Conservation (phyloP, 2,113 vertebrate species). For the Oplegnathus fasciatus region DNA sequence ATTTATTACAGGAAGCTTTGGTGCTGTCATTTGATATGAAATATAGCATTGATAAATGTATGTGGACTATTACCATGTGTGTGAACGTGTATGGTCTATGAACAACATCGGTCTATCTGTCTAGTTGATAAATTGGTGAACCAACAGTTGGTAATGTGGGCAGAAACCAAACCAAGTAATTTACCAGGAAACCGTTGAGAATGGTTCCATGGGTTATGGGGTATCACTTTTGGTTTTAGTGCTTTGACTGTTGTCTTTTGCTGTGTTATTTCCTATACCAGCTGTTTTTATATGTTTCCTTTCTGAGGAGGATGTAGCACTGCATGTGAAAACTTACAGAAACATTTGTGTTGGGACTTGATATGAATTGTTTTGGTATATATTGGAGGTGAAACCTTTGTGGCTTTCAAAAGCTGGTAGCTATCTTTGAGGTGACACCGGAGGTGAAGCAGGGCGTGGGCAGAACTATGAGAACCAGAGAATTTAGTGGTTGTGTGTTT, state of each 20-base stretch:
- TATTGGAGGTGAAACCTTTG: conserved; percentile 88
- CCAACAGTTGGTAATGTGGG: conserved; percentile 49
- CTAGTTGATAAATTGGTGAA: conserved; percentile 33
- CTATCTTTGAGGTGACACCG: conserved; percentile 36
- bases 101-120: not conserved
- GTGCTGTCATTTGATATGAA: not conserved
- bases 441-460: conserved; percentile 38
- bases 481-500: not conserved
- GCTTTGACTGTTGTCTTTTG: conserved; percentile 24
- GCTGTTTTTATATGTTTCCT: conserved; percentile 32
- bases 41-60: not conserved
- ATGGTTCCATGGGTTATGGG: conserved; percentile 14
- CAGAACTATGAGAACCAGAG: conserved; percentile 35
- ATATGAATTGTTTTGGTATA: conserved; percentile 84
- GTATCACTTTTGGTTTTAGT: conserved; percentile 40
- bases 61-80: not conserved
- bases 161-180: conserved; percentile 36
- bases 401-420: conserved; percentile 79
- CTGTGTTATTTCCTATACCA: conserved; percentile 21
- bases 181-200: conserved; percentile 54
- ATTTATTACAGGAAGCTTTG: conserved; percentile 2
- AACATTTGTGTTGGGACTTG: conserved; percentile 33
- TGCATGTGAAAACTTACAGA: not conserved
- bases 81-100: not conserved
- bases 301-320: conserved; percentile 13